Percentiles rank a stretch among this genome's conserved stretches.
Conservation (phyloP, 2,113 vertebrate species). For the Bettongia penicillata region DNA sequence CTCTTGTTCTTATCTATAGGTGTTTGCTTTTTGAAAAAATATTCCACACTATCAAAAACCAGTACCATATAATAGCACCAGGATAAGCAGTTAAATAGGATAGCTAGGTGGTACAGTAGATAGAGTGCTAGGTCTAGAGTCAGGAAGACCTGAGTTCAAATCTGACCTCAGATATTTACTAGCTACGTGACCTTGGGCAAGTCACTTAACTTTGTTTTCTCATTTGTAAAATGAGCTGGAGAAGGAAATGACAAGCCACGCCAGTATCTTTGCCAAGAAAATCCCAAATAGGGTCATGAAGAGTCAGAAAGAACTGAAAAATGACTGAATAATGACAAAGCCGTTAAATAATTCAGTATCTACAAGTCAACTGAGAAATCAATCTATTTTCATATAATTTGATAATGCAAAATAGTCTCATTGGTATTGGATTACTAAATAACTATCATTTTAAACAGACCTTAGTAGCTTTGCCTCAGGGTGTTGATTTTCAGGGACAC, state of each 20-base stretch:
- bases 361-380: neutral
- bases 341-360: neutral
- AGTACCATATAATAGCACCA: neutral
- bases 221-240: neutral
- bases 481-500: neutral
- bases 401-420: constrained; percentile 11
- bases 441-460: constrained; percentile 40
- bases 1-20: neutral
- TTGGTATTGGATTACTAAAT: constrained; percentile 5
- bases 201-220: neutral
- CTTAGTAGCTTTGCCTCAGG: neutral
- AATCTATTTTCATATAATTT: neutral
- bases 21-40: neutral
- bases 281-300: neutral
- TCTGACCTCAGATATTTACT: neutral
- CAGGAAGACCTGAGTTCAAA: no score
- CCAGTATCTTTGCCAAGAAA: neutral
- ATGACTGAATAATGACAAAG: neutral
- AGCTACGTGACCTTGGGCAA: neutral
- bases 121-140: neutral
- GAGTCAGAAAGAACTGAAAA: neutral
- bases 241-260: neutral
- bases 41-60: neutral
- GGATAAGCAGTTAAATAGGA: neutral
- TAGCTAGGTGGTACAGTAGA: neutral